Evolutionary conservation across 2,888 invertebrate species (phyloP).

Genomic region (Chrysolina oricalcia): DNA sequence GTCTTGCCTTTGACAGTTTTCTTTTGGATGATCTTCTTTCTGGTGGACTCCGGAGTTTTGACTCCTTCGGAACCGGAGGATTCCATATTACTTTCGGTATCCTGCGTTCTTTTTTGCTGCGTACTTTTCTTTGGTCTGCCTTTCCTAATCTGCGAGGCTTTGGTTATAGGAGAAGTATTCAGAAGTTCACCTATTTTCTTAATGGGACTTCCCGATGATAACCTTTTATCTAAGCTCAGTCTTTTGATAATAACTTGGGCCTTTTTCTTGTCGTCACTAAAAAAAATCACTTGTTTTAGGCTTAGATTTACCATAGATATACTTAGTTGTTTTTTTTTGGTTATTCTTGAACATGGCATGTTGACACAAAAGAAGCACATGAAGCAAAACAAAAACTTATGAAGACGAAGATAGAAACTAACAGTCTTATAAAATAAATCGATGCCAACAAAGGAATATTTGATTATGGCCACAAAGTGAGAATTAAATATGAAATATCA

Average conservation of each 20-base stretch:
- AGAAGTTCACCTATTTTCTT: conserved; percentile 31
- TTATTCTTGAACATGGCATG: neutral
- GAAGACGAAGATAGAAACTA: no score
- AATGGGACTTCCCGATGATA: conserved; percentile 25
- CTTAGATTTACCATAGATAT: no score
- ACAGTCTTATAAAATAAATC: no score
- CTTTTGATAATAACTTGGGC: conserved; percentile 40
- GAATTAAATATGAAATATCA: no score
- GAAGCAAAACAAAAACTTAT: neutral
- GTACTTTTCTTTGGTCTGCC: conserved; percentile 4
- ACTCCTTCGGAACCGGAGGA: neutral
- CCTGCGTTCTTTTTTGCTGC: neutral
- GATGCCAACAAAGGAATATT: no score
- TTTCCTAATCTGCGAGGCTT: conserved; percentile 24
- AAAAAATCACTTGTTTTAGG: neutral
- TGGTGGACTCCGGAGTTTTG: neutral
- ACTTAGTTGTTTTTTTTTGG: no score
- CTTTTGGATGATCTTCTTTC: neutral
- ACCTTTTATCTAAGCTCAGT: conserved; percentile 33
- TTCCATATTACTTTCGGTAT: neutral
- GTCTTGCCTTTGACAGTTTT: conserved; percentile 15
- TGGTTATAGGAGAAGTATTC: conserved; percentile 32
- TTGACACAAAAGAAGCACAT: neutral
- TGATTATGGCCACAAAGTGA: neutral
- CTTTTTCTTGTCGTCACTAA: conserved; percentile 31